phyloP scores from a whole-genome alignment of 2,888 invertebrate species.

The Lasioglossum zephyrum region DNA sequence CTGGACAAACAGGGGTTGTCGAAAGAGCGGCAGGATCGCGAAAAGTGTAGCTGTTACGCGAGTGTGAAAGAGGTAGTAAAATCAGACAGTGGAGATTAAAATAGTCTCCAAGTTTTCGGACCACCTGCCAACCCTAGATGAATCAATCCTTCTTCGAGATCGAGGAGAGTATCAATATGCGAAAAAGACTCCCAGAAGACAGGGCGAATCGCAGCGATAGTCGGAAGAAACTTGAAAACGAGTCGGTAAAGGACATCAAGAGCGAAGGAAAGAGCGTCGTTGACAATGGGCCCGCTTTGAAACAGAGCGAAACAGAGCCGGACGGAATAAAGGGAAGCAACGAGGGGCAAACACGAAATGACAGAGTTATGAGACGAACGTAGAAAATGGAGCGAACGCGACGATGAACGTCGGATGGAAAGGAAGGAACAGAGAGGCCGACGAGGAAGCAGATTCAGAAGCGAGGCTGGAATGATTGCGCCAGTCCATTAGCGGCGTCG shows the following conservation, averaged over 20 bases:
- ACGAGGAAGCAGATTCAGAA: slow-evolving; percentile 64
- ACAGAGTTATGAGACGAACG: slow-evolving; percentile 36
- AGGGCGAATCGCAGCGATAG: not conserved
- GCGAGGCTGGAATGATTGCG: slow-evolving; percentile 76
- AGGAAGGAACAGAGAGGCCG: slow-evolving; percentile 38
- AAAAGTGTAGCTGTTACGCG: not conserved
- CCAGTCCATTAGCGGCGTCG: slow-evolving; percentile 79
- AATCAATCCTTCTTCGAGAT: not conserved
- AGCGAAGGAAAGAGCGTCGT: not conserved
- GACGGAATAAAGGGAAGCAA: not conserved
- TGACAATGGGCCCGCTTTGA: slow-evolving; percentile 9
- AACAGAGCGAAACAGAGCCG: slow-evolving; percentile 10
- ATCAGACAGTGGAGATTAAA: not conserved
- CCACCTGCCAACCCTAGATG: not conserved
- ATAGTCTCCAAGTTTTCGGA: no score
- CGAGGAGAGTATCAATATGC: not conserved
- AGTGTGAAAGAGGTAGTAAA: not conserved
- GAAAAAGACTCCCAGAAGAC: not conserved
- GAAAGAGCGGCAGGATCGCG: slow-evolving; percentile 35
- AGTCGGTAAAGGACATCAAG: not conserved
- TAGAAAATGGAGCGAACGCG: slow-evolving; percentile 33
- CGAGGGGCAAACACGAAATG: slow-evolving; percentile 25
- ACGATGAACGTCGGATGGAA: slow-evolving; percentile 27
- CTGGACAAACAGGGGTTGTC: slow-evolving; percentile 10
- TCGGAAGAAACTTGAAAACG: not conserved